Evolutionary conservation across 1,140 invertebrate genomes (phyloP).

Genomic region (Sarcophaga peregrina): DNA sequence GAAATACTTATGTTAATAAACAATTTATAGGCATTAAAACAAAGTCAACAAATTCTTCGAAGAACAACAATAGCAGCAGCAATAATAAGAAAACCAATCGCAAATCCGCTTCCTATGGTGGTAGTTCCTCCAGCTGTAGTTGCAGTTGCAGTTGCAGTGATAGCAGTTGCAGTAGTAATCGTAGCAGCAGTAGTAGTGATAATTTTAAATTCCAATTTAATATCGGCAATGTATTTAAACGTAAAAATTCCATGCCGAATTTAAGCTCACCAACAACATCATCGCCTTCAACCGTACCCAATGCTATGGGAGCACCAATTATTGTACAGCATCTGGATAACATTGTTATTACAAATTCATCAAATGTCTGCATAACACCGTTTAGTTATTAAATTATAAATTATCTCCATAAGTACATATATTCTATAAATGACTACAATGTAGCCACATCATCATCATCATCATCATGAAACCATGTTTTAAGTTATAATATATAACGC

Average conservation of each 20-base stretch:
- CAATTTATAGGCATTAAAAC: background rate
- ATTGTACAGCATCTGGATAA: constrained; percentile 13
- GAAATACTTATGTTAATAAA: background rate
- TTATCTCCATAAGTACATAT: background rate
- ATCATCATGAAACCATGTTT: background rate
- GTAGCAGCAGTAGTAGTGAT: background rate
- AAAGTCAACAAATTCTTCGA: background rate
- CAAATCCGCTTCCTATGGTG: constrained; percentile 23
- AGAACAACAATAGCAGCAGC: background rate
- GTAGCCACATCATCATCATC: background rate
- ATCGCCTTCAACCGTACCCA: background rate
- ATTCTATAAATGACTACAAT: background rate
- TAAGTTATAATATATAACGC: background rate
- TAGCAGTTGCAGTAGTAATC: background rate
- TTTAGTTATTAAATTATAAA: background rate
- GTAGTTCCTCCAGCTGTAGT: background rate
- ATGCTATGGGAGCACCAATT: background rate
- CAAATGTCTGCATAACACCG: constrained; percentile 31
- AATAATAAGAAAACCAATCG: constrained; percentile 1
- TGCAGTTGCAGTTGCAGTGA: no score
- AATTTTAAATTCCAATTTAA: background rate
- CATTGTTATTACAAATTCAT: constrained; percentile 26
- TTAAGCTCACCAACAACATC: background rate
- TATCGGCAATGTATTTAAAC: background rate
- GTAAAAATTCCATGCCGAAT: background rate